Base-by-base conservation (phyloP, 2,113 vertebrate genomes). In the Arothron firmamentum region DNA sequence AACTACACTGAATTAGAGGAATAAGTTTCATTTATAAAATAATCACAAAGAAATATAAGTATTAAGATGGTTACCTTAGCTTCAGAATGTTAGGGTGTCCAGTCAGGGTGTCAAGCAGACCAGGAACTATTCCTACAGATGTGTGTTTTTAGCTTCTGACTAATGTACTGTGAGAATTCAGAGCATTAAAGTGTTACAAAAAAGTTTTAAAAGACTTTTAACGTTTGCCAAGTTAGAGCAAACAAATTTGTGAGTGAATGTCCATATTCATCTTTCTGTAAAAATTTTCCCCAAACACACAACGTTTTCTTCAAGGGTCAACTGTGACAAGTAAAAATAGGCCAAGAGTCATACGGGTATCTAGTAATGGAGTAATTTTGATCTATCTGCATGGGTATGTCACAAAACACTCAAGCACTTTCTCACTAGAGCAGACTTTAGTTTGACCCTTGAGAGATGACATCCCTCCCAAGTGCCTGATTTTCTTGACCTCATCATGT, bases 401-500 rank as follows among this genome's bases (percentile, higher is more conserved):
- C 48, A 60, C 54, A 70, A 70, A 61, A 47, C 43, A 50, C 28
- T 72, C 21, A 71, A 31, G 67, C 1, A 0, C 23, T 18, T 46
- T 64, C 52, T 42, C 10, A 5, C 51, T 49, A 75, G 72, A 69
- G 57, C 51, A 68, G 52, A 69, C 54, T 55, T 62, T 28, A 43
- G 53, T 72, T 42, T 74, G 67, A 70, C 55, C 58, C 49, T 54
- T 41, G 58, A 66, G 57, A 72, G 66, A 68, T 67, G 65, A 72
- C 70, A 78, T 84, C 52, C 56, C 72, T 73, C 67, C 60, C 62
- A 56, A 74, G 66, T 79, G 65, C 59, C 55, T 0, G 53, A 67
- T 74, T 48, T 75, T 59, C 63, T 53, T 82, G 75, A 84, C 78
- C 74, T 75, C 69, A 72, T 73, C 53, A 19, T 72, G 77, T 73